Base-by-base conservation (phyloP, 2,797 vertebrate species). In the Tamandua tetradactyla region DNA sequence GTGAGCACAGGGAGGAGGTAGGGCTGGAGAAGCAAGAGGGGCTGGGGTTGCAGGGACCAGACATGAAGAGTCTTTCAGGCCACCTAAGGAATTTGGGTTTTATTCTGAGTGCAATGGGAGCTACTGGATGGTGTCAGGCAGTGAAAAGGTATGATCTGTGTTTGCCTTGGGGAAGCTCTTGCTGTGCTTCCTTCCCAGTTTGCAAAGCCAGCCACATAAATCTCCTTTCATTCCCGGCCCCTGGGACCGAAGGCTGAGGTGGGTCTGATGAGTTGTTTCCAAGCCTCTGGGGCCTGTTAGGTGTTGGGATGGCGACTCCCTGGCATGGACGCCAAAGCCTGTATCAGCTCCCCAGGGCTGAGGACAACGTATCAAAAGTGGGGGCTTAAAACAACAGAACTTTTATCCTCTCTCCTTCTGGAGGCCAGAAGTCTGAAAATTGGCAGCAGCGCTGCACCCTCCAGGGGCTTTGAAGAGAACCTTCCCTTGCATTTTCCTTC, bases 391-490 rank as follows among this genome's bases (percentile, higher is more conserved):
- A 52, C 61, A 57, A 8, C 32, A 66, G 37, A 62, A 25, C 2
- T 23, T n/a, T 5, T 1, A 2, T 44, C 23, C 27, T 64, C 37
- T 35, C 61, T 0, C 5, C 27, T 25, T 52, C 55, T 5, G 4
- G 17, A 40, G 40, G 30, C 72, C 32, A 5, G 47, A 62, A 20
- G 49, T 64, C 11, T 25, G 14, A 44, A 72, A 0, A 14, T 40
- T 44, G 59, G 9, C 1, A 3, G 71, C 59, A 30, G 10, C n/a
- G 17, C 20, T 0, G 40, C n/a, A 25, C 4, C 61, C 69, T 23
- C 44, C 0, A 0, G 22, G 32, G 40, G 32, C 47, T 30, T 57
- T 2, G 1, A 35, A 27, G 64, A 23, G 69, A 17, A 2, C 5
- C 22, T 15, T n/a, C 11, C 44, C 32, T 10, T 14, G 14, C 37